A percentile compares a stretch with the other conserved stretches of the same genome.
Evolutionary conservation across 2,888 invertebrate genomes (phyloP).

Genomic region (Megamerina dolium): DNA sequence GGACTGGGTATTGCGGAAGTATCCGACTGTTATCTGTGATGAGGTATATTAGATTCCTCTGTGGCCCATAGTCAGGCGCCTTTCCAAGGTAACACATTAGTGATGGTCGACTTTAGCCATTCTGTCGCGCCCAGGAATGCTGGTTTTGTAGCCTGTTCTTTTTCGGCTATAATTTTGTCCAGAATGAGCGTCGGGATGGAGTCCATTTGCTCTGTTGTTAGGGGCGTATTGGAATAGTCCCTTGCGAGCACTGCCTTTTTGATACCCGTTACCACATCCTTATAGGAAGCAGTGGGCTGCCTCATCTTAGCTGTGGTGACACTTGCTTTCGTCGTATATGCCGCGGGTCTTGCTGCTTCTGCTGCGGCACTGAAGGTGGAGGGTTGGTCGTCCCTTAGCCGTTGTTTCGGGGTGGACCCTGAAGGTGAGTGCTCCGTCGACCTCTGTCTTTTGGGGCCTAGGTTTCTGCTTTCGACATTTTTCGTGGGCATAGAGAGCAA

Average conservation of each 20-base stretch:
- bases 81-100: background rate
- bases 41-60: background rate
- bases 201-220: background rate
- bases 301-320: background rate
- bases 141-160: background rate
- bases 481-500: background rate
- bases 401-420: too few species aligned
- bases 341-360: too few species aligned
- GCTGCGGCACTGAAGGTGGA: too few species aligned
- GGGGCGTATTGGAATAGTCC: background rate
- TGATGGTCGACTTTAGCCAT: background rate
- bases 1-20: background rate
- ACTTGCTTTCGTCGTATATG: background rate
- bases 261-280: background rate
- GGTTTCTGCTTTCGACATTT: background rate
- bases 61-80: background rate
- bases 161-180: background rate
- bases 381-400: too few species aligned
- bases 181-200: background rate
- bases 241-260: background rate
- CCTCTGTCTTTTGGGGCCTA: too few species aligned
- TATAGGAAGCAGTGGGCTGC: background rate
- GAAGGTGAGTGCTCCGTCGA: too few species aligned
- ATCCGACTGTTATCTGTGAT: background rate
- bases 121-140: background rate